A percentile compares a stretch with the other conserved stretches of the same genome.
These are phyloP conservation scores for Enteromius trimaculatus DNA, from an alignment of 2,797 vertebrate genomes.

Conservation along the genomic window DNA sequence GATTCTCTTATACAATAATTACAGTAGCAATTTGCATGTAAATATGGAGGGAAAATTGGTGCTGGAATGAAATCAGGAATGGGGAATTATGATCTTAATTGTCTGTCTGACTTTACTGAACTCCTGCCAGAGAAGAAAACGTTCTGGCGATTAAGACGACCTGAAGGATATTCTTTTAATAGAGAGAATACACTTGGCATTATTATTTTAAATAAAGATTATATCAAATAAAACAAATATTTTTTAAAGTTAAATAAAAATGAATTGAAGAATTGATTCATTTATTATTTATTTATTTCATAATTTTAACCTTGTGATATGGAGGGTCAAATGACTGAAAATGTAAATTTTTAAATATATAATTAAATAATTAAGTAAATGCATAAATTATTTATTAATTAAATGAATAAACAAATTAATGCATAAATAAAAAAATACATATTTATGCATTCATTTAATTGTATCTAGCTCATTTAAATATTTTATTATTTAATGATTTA, in stretches of 20 bases:
- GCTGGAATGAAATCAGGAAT: conserved; percentile 7
- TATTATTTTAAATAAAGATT: background rate
- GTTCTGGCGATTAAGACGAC: background rate
- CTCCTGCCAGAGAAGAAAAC: background rate
- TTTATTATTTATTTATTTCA: too few species aligned
- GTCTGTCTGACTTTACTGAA: background rate
- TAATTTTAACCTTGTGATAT: too few species aligned
- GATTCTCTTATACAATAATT: conserved; percentile 23
- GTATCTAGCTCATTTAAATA: too few species aligned
- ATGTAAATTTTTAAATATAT: too few species aligned
- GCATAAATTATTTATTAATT: too few species aligned
- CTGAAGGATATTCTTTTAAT: background rate
- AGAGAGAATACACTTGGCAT: background rate
- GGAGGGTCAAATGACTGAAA: too few species aligned
- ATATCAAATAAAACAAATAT: background rate
- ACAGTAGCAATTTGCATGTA: conserved; percentile 14
- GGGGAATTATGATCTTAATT: background rate
- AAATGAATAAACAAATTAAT: too few species aligned
- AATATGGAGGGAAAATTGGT: conserved; percentile 4
- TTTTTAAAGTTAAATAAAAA: background rate
- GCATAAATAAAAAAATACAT: too few species aligned
- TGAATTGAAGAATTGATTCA: too few species aligned
- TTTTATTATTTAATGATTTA: too few species aligned
- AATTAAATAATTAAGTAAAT: too few species aligned
- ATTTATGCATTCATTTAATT: too few species aligned